phyloP scores from a whole-genome alignment of 2,888 invertebrate species.

The Cephus sareptanus region DNA sequence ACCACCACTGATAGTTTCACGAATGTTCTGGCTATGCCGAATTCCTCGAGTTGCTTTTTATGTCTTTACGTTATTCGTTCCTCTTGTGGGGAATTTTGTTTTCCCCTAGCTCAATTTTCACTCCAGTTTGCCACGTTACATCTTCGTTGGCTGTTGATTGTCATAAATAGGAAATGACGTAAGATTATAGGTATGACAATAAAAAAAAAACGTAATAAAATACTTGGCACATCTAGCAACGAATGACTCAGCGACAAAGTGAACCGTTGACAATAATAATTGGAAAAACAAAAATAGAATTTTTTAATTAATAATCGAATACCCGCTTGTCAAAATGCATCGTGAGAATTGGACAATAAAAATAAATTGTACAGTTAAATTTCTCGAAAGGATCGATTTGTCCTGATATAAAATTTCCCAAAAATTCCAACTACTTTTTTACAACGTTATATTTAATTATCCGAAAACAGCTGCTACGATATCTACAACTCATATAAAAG shows the following conservation, averaged over 20 bases:
- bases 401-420: not conserved
- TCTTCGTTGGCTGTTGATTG: not conserved
- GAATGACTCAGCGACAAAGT: constrained; percentile 14
- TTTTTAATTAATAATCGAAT: not conserved
- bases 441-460: too few relatives aligned
- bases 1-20: not conserved
- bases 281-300: too few relatives aligned
- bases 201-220: not conserved
- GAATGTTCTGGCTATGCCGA: not conserved
- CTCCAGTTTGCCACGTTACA: not conserved
- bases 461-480: too few relatives aligned
- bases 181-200: not conserved
- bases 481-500: not conserved
- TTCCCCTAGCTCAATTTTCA: not conserved
- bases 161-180: not conserved
- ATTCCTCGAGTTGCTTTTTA: not conserved
- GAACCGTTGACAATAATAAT: constrained; percentile 17
- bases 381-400: not conserved
- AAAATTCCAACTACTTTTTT: not conserved
- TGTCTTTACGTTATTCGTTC: not conserved
- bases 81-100: not conserved
- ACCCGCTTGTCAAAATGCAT: not conserved
- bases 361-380: not conserved
- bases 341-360: not conserved
- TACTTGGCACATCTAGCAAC: not conserved